Evolutionary conservation across 2,113 vertebrate genomes (phyloP), one percentile per base, ranked within the genome.

Genomic region (Chloroceryle aenea): DNA sequence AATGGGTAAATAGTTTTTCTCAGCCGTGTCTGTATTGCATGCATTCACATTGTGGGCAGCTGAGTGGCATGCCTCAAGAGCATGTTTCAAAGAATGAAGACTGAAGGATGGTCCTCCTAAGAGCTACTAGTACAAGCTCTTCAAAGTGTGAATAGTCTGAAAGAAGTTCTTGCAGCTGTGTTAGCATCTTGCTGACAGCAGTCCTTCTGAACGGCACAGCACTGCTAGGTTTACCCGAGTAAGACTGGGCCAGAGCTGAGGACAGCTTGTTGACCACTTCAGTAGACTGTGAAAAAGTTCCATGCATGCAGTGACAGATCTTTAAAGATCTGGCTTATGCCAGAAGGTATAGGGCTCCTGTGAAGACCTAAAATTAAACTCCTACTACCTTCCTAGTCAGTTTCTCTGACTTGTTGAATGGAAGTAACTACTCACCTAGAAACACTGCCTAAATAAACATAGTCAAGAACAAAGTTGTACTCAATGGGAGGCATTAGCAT

Each of bases 191-290:
- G 53, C 91, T 59, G 64, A 17, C 43, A 34, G 36, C 52, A 72
- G 50, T 52, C 19, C 32, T 45, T 82, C 36, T 26, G 50, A 34
- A n/a, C 34, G 59, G 66, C 17, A 32, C 30, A 20, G 66, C 8
- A 4, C 8, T 17, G 66, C 78, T n/a, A 34, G 25, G 58, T 29
- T 61, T 25, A 61, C 38, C 4, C 0, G 1, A 32, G 45, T 3
- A 34, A 40, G n/a, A 20, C 6, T 2, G 32, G 30, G 10, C 6
- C 53, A 42, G 45, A 14, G 59, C 40, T 48, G 40, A 42, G 79
- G 32, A 25, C 63, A 58, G 50, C 32, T 17, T 17, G 66, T 25
- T 29, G 6, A 29, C 29, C 29, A 12, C 76, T 56, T 13, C 9
- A 42, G 9, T 4, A 59, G 32, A 29, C 32, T 16, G 14, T 1